Percentiles rank a stretch among this genome's conserved stretches.
These are phyloP conservation scores for Oreochromis grahami DNA, from an alignment of 2,797 vertebrate genomes.

Conservation along the genomic window DNA sequence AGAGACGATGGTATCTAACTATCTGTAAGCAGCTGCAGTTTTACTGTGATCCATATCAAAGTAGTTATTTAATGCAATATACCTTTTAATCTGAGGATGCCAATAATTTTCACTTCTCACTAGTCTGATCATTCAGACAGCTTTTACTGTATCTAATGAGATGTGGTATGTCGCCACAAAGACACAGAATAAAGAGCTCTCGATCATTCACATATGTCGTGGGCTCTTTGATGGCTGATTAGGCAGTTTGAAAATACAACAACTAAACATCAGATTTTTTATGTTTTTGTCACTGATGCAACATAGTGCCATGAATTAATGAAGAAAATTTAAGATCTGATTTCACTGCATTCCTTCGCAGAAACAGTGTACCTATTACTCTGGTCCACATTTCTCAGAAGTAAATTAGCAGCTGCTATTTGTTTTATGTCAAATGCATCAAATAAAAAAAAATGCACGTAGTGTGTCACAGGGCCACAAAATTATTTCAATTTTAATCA, in stretches of 20 bases:
- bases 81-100: not conserved
- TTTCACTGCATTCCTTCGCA: not conserved
- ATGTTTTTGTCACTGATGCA: not conserved
- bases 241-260: not conserved
- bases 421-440: not conserved
- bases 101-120: not conserved
- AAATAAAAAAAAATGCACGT: not conserved
- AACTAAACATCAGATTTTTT: not conserved
- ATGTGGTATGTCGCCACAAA: not conserved
- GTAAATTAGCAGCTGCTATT: not conserved
- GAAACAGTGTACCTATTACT: not conserved
- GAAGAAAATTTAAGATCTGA: not conserved
- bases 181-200: not conserved
- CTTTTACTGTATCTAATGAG: not conserved
- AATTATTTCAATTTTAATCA: not conserved
- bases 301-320: not conserved
- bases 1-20: slow-evolving; percentile 6
- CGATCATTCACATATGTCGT: not conserved
- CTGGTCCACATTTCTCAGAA: not conserved
- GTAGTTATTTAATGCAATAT: not conserved
- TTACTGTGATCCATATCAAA: not conserved
- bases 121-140: not conserved
- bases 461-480: not conserved
- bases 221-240: not conserved
- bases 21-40: not conserved